These are phyloP conservation scores for Xylophagus ater DNA, from an alignment of 2,888 invertebrate genomes.

Conservation along the genomic window DNA sequence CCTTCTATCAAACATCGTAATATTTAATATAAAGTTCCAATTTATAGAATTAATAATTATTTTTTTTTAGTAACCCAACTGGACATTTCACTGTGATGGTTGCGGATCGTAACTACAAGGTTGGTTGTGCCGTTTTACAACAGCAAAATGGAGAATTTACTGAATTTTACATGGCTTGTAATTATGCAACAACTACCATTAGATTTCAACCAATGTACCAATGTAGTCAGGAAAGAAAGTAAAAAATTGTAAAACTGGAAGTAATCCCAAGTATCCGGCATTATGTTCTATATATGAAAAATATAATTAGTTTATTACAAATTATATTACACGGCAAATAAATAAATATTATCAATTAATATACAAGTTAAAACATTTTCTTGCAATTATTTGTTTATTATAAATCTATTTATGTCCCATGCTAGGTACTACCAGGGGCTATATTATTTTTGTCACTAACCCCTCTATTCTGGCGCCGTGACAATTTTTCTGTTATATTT, in stretches of 20 bases:
- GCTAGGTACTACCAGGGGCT: no score
- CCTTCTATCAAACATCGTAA: no score
- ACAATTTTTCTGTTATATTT: no score
- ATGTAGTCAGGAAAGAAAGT: conserved; percentile 3
- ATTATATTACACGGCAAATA: conserved; percentile 1
- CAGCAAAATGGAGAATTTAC: conserved; percentile 6
- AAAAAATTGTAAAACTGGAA: conserved; percentile 2
- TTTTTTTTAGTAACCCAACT: no score
- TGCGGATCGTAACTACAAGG: conserved; percentile 7
- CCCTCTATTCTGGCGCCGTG: no score
- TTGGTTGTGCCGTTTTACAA: conserved; percentile 8
- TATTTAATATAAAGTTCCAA: no score
- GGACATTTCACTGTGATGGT: conserved; percentile 10
- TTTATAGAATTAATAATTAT: no score
- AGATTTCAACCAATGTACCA: conserved; percentile 7
- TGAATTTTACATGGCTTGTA: conserved; percentile 8
- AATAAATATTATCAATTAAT: conserved; percentile 1
- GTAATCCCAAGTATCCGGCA: conserved; percentile 9
- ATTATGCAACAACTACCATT: conserved; percentile 8
- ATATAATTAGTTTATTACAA: conserved; percentile 1
- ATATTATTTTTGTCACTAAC: no score
- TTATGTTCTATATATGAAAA: conserved; percentile 9
- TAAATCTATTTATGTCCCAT: no score
- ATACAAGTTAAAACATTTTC: not conserved
- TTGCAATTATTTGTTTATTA: not conserved